phyloP scores from a whole-genome alignment of 1,140 invertebrate genomes.

The Prorops nasuta region DNA sequence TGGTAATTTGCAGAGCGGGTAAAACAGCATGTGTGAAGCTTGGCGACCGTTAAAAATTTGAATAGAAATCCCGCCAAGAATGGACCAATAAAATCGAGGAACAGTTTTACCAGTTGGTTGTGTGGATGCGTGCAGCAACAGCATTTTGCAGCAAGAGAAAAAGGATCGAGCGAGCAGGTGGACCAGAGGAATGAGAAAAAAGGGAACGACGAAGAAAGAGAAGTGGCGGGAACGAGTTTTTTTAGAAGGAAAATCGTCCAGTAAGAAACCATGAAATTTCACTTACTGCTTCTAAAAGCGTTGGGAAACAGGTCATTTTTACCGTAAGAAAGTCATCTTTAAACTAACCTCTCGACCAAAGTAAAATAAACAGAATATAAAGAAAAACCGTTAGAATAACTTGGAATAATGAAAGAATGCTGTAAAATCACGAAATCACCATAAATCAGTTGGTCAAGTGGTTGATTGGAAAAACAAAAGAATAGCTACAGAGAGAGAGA shows the following conservation, averaged over 20 bases:
- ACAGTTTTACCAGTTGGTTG: slow-evolving; percentile 27
- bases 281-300: too few species aligned
- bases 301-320: too few species aligned
- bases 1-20: too few species aligned
- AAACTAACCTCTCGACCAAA: too few species aligned
- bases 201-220: background rate
- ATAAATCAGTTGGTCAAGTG: too few species aligned
- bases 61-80: background rate
- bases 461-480: slow-evolving; percentile 19
- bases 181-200: slow-evolving; percentile 14
- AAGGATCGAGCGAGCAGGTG: slow-evolving; percentile 7
- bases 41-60: background rate
- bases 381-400: too few species aligned
- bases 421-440: too few species aligned
- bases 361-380: too few species aligned
- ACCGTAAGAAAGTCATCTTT: too few species aligned
- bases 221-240: background rate
- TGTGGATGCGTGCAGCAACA: slow-evolving; percentile 23
- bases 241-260: background rate
- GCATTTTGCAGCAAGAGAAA: slow-evolving; percentile 13
- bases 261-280: background rate
- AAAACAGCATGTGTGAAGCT: too few species aligned
- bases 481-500: slow-evolving; percentile 24
- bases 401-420: too few species aligned
- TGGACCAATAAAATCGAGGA: slow-evolving; percentile 19